These are phyloP conservation scores for Corapipo altera DNA, from an alignment of 2,113 vertebrate genomes.

Conservation along the genomic window DNA sequence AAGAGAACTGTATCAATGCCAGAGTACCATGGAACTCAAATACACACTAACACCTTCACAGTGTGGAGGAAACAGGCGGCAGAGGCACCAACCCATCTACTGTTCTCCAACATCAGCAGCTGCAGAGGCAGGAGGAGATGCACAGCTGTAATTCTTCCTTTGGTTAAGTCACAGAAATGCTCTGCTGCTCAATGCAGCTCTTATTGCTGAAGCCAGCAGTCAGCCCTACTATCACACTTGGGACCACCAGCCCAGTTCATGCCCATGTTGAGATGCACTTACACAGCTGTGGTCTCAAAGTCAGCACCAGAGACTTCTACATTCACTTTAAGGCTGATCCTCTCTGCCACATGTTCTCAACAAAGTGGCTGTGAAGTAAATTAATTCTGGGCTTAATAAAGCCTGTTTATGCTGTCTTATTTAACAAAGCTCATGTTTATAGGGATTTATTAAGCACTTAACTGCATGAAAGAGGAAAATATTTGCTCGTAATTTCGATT, in stretches of 20 bases:
- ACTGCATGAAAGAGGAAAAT: slow-evolving; percentile 41
- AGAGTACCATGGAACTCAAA: neutral
- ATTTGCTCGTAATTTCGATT: slow-evolving; percentile 41
- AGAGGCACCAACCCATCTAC: neutral
- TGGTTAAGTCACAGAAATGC: neutral
- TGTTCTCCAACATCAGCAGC: neutral
- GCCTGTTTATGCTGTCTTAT: neutral
- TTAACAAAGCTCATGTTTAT: slow-evolving; percentile 23
- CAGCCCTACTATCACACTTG: neutral
- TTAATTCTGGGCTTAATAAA: slow-evolving; percentile 14
- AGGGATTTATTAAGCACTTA: slow-evolving; percentile 50
- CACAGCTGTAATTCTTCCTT: neutral
- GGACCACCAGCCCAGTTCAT: neutral
- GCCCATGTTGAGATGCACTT: fast-evolving
- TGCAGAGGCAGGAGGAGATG: neutral
- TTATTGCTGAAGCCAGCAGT: neutral
- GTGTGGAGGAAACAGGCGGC: neutral
- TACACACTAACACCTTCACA: neutral
- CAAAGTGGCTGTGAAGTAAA: neutral
- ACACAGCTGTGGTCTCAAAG: neutral
- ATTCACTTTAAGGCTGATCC: neutral
- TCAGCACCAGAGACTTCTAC: neutral
- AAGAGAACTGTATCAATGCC: too few relatives aligned
- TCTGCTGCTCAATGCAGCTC: neutral
- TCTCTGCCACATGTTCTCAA: neutral